phyloP scores from a whole-genome alignment of 2,797 vertebrate species.

The Takifugu rubripes region DNA sequence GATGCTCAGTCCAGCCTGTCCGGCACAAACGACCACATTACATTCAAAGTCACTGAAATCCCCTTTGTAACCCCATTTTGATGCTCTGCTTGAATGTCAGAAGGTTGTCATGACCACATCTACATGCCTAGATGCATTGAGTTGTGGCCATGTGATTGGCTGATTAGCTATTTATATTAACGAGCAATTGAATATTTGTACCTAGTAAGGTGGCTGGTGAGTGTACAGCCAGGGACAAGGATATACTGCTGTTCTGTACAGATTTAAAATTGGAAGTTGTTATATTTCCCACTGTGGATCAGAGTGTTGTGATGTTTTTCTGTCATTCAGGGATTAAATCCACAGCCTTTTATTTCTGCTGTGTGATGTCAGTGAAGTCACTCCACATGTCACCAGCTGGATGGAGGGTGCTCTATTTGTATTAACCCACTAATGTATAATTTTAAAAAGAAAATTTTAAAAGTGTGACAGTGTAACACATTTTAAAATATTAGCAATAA shows the following conservation, averaged over 20 bases:
- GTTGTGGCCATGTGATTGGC: too few species aligned
- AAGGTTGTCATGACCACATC: too few species aligned
- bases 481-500: constrained; percentile 45
- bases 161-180: too few species aligned
- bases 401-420: background rate
- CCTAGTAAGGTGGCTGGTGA: too few species aligned
- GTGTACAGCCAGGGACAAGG: background rate
- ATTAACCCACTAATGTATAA: constrained; percentile 7
- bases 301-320: background rate
- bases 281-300: background rate
- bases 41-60: background rate
- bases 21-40: background rate
- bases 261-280: background rate
- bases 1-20: too few species aligned
- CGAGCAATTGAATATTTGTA: too few species aligned
- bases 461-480: constrained; percentile 8
- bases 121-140: too few species aligned
- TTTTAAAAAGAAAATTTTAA: background rate
- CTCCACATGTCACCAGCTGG: background rate
- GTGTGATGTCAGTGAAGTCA: background rate
- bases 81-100: too few species aligned
- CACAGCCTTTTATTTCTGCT: background rate
- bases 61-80: too few species aligned
- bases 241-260: too few species aligned
- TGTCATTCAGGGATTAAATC: background rate